These are phyloP conservation scores for Gallinago paraguaiae DNA, from an alignment of 2,113 vertebrate genomes.

Conservation along the genomic window DNA sequence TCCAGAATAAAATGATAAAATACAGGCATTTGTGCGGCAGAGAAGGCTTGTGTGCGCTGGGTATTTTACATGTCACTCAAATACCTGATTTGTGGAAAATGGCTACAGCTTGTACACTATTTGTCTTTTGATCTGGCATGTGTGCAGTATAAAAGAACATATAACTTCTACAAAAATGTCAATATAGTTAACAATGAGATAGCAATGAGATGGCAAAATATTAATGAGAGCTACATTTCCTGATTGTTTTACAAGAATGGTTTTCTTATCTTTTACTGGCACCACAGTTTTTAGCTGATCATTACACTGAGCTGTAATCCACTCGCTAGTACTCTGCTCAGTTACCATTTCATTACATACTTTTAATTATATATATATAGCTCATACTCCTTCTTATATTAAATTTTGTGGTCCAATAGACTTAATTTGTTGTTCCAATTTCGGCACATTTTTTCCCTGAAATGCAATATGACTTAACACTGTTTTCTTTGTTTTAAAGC, in stretches of 20 bases:
- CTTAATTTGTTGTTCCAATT: conserved; percentile 73
- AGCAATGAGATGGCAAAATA: conserved; percentile 8
- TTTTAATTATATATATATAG: conserved; percentile 46
- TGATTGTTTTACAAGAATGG: conserved; percentile 13
- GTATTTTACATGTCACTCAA: background rate
- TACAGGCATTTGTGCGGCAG: background rate
- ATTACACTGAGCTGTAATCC: conserved; percentile 7
- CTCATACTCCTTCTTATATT: conserved; percentile 66
- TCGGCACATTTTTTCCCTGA: conserved; percentile 61
- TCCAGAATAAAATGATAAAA: background rate
- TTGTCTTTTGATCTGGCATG: background rate
- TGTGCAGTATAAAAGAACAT: background rate
- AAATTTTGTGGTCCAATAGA: conserved; percentile 68
- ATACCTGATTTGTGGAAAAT: conserved; percentile 1
- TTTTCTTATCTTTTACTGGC: conserved; percentile 43
- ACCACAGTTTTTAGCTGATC: background rate
- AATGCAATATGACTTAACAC: conserved; percentile 51
- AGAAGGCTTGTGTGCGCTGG: background rate
- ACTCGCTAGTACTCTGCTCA: background rate
- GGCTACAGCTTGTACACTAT: background rate
- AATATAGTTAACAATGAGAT: conserved; percentile 8
- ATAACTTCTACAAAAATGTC: background rate
- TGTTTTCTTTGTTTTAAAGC: conserved; percentile 67
- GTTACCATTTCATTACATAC: conserved; percentile 23
- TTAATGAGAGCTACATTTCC: conserved; percentile 24